Percentiles rank a stretch among this genome's conserved stretches.
These are phyloP conservation scores for Lacanobia wlatinum DNA, from an alignment of 2,888 invertebrate species.

Conservation along the genomic window DNA sequence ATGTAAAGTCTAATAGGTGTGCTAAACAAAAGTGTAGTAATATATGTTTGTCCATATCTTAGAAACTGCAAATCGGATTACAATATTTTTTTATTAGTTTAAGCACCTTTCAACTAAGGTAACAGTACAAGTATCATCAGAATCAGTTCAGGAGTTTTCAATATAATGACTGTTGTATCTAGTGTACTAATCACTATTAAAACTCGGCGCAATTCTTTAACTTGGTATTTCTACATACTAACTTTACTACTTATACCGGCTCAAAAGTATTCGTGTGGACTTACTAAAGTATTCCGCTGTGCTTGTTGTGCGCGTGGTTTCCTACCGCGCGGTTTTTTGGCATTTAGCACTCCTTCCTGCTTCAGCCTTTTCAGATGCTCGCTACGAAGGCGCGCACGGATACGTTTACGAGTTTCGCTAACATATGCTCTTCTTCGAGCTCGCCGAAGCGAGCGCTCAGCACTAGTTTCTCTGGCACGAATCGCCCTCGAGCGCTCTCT, in stretches of 20 bases:
- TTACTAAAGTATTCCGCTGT: slow-evolving; percentile 7
- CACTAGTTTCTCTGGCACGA: not conserved
- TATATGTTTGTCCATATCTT: not conserved
- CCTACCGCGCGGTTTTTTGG: not conserved
- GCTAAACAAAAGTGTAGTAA: no score
- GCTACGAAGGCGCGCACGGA: not conserved
- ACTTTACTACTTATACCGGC: not conserved
- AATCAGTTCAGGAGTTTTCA: not conserved
- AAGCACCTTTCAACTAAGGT: not conserved
- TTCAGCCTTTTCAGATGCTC: not conserved
- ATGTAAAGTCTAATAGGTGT: no score
- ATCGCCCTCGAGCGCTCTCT: not conserved
- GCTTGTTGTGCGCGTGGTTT: no score
- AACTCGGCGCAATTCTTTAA: no score
- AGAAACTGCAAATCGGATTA: not conserved
- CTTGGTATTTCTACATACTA: no score
- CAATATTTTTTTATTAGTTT: not conserved
- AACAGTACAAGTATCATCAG: not conserved
- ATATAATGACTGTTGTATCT: not conserved
- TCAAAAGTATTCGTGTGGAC: not conserved
- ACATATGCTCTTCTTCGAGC: not conserved
- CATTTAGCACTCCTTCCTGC: not conserved
- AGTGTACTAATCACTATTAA: no score
- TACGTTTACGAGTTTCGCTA: not conserved
- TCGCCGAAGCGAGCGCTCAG: not conserved